phyloP scores from a whole-genome alignment of 2,113 vertebrate genomes.

The Cyphomyrus plagiostoma region DNA sequence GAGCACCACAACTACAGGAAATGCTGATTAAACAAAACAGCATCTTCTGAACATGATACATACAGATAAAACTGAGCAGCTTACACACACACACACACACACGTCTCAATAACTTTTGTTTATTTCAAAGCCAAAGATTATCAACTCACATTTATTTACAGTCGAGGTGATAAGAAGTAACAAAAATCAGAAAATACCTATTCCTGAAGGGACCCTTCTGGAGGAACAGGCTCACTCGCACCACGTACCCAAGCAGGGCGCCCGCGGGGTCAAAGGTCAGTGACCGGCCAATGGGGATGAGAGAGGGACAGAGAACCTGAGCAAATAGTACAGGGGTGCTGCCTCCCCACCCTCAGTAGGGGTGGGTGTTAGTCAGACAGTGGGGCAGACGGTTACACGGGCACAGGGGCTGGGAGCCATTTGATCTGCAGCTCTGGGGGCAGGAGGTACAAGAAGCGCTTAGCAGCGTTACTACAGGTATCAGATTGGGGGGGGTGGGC shows the following conservation, averaged over 20 bases:
- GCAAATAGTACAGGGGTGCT: background rate
- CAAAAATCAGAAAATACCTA: slow-evolving; percentile 62
- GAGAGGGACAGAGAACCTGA: background rate
- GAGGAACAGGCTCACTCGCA: slow-evolving; percentile 61
- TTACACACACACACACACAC: background rate
- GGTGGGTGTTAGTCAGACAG: background rate
- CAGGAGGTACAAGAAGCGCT: background rate
- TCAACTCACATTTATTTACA: background rate
- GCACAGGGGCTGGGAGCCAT: background rate
- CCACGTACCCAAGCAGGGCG: slow-evolving; percentile 49
- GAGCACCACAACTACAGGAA: background rate
- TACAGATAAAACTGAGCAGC: background rate
- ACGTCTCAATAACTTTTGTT: slow-evolving; percentile 23
- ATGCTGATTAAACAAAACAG: background rate
- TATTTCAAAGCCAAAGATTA: slow-evolving; percentile 36
- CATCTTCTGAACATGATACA: slow-evolving; percentile 21
- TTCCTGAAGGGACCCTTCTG: slow-evolving; percentile 56
- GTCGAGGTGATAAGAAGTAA: background rate
- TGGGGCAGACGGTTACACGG: background rate
- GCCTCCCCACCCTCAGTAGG: background rate
- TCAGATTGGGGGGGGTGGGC: background rate
- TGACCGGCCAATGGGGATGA: background rate
- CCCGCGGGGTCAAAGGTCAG: slow-evolving; percentile 32
- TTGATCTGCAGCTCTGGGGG: background rate
- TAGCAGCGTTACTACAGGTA: background rate